These are phyloP conservation scores for Brachypteracias leptosomus DNA, from an alignment of 2,113 vertebrate species.

Conservation along the genomic window DNA sequence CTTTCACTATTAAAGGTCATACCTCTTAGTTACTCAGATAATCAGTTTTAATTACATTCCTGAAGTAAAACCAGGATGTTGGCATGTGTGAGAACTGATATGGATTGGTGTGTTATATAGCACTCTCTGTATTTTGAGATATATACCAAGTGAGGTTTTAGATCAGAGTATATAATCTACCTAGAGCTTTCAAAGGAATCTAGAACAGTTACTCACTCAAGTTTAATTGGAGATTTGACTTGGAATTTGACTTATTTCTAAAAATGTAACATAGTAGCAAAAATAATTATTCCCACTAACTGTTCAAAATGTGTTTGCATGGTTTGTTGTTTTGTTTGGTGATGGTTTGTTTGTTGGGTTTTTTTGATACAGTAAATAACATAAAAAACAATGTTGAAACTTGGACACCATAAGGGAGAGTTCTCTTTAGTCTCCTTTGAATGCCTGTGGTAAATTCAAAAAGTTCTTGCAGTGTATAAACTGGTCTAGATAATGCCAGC, in stretches of 20 bases:
- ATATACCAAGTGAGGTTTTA: not conserved
- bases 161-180: not conserved
- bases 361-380: not conserved
- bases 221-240: not conserved
- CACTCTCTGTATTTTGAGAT: not conserved
- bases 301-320: not conserved
- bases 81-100: not conserved
- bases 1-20: not conserved
- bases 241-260: not conserved
- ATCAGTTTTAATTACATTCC: not conserved
- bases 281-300: not conserved
- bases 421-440: not conserved
- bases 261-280: not conserved
- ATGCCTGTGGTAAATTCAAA: not conserved
- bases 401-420: fast-evolving
- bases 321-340: too few species aligned
- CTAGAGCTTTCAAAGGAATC: not conserved
- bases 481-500: not conserved
- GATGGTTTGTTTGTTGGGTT: not conserved
- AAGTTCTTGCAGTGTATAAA: not conserved
- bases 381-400: not conserved
- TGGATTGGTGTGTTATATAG: not conserved
- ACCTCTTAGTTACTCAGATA: not conserved
- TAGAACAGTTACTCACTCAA: not conserved
- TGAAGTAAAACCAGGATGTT: not conserved